Evolutionary conservation across 2,888 invertebrate genomes (phyloP).

Genomic region (Anaspis maculata): DNA sequence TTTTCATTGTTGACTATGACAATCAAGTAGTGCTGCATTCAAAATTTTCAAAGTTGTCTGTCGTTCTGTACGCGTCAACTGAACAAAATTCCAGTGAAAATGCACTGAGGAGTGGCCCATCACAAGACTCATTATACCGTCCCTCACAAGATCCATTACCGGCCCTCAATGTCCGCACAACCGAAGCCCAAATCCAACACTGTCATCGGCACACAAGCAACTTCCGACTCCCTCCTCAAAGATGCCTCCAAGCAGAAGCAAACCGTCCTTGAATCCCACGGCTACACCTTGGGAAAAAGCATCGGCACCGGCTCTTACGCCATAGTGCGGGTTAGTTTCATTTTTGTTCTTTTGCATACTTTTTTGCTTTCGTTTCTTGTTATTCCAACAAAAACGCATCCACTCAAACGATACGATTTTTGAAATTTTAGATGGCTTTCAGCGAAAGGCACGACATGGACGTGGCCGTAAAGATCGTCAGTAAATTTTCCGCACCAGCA

Average conservation of each 20-base stretch:
- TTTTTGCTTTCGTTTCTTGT: constrained; percentile 2
- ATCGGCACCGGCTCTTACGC: constrained; percentile 80
- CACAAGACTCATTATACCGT: no score
- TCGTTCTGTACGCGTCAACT: no score
- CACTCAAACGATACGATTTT: constrained; percentile 6
- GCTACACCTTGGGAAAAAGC: constrained; percentile 64
- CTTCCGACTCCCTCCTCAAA: no score
- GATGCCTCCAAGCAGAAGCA: constrained; percentile 34
- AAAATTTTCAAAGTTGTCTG: no score
- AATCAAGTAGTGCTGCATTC: no score
- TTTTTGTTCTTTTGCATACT: constrained; percentile 3
- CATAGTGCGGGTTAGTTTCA: constrained; percentile 67
- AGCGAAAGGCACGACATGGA: constrained; percentile 64
- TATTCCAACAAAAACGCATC: not conserved
- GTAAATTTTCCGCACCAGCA: constrained; percentile 72
- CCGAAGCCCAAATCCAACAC: no score
- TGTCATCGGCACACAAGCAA: no score
- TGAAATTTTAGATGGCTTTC: constrained; percentile 52
- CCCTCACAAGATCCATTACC: no score
- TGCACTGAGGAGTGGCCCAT: no score
- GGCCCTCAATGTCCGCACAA: no score
- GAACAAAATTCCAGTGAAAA: no score
- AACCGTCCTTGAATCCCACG: constrained; percentile 73
- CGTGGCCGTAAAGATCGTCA: constrained; percentile 77
- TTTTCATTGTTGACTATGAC: no score